phyloP scores from a whole-genome alignment of 2,113 vertebrate genomes.

The Mandrillus leucophaeus region DNA sequence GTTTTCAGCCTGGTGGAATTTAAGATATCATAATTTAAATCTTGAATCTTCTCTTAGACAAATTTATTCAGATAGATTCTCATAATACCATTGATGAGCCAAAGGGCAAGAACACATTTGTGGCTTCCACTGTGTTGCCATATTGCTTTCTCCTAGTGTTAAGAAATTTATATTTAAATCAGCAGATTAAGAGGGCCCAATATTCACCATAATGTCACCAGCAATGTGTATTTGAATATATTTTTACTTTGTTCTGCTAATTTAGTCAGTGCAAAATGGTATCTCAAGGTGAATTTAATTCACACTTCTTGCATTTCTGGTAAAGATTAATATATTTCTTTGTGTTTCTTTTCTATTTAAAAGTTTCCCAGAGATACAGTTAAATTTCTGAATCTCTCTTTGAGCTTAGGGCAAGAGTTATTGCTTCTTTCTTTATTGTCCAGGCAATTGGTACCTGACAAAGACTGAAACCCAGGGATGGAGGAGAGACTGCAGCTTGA shows the following conservation, averaged over 20 bases:
- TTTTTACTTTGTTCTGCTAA: constrained; percentile 67
- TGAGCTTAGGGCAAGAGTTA: background rate
- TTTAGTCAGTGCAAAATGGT: constrained; percentile 66
- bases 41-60: constrained; percentile 22
- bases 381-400: constrained; percentile 16
- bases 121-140: background rate
- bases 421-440: background rate
- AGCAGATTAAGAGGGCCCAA: background rate
- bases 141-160: background rate
- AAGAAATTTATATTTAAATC: constrained; percentile 51
- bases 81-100: background rate
- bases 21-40: background rate
- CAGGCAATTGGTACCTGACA: background rate
- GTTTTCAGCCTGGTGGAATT: background rate
- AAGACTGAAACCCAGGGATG: background rate
- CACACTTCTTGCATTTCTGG: constrained; percentile 37
- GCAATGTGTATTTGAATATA: constrained; percentile 54
- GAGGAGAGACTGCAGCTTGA: background rate
- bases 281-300: constrained; percentile 67
- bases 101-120: background rate
- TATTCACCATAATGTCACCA: constrained; percentile 43
- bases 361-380: constrained; percentile 44
- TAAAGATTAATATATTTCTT: constrained; percentile 58
- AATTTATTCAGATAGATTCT: constrained; percentile 15
- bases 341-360: constrained; percentile 43